phyloP scores from a whole-genome alignment of 64 coral and sea anemone genomes.

The Stichodactyla helianthus region DNA sequence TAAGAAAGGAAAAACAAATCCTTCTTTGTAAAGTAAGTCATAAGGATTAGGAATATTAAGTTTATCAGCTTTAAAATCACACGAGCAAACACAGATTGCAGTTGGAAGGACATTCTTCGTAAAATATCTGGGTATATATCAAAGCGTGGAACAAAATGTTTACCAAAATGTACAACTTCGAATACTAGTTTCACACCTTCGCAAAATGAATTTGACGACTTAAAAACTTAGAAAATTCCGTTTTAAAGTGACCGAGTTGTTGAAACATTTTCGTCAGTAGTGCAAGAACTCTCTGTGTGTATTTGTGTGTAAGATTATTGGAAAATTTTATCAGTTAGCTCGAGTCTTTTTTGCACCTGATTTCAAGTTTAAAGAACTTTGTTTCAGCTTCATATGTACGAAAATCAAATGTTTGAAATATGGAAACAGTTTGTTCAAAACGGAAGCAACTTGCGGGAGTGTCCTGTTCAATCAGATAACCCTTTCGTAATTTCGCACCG shows the following conservation, averaged over 20 bases:
- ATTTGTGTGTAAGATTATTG: too few species aligned
- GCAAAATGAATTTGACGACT: background rate
- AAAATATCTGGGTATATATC: background rate
- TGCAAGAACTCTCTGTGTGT: background rate
- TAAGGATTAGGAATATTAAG: constrained; percentile 10
- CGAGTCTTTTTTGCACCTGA: background rate
- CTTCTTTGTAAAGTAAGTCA: constrained; percentile 17
- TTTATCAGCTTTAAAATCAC: background rate
- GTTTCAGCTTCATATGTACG: background rate
- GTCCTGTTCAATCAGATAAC: background rate
- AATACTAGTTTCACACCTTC: background rate
- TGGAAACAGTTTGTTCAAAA: background rate
- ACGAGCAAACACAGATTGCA: background rate
- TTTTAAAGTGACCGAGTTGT: background rate
- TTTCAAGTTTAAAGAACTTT: background rate
- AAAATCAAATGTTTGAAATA: background rate
- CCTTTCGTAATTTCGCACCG: constrained; percentile 7
- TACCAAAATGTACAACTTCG: background rate
- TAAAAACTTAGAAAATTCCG: background rate
- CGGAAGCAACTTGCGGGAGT: background rate
- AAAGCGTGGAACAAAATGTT: background rate
- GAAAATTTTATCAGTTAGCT: too few species aligned
- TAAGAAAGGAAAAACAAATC: constrained; percentile 10
- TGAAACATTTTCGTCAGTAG: background rate
- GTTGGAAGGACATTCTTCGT: background rate